phyloP scores from a whole-genome alignment of 2,888 invertebrate genomes.

The Acronicta leporina region DNA sequence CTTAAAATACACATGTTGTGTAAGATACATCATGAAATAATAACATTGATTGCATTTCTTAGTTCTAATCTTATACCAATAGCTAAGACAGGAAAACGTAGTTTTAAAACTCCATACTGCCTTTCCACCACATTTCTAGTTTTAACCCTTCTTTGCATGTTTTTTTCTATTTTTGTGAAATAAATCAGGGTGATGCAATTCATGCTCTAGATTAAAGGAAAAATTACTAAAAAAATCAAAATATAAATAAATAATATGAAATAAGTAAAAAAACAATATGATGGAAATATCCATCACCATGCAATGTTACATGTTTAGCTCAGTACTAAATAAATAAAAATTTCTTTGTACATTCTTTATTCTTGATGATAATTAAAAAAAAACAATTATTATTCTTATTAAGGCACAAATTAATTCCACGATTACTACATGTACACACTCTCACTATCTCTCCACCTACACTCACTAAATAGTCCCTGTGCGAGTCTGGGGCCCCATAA shows the following conservation, averaged over 20 bases:
- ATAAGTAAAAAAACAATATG: constrained; percentile 38
- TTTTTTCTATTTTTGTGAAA: constrained; percentile 54
- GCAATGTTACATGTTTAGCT: constrained; percentile 4
- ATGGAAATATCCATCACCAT: constrained; percentile 7
- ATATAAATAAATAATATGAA: constrained; percentile 60
- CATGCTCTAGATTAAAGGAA: constrained; percentile 53
- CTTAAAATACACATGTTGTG: no score
- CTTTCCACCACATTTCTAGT: no score
- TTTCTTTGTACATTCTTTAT: background rate
- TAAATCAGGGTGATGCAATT: constrained; percentile 54
- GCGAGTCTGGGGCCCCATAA: no score
- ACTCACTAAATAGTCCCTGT: no score
- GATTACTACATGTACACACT: constrained; percentile 56
- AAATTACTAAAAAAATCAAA: constrained; percentile 36
- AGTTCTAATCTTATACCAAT: no score
- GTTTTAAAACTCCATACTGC: no score
- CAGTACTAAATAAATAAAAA: constrained; percentile 24
- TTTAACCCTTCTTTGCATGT: constrained; percentile 52
- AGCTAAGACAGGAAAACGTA: no score
- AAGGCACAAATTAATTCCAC: constrained; percentile 62
- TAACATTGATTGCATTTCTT: background rate
- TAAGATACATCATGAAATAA: no score
- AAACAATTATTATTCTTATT: constrained; percentile 60
- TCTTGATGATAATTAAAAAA: constrained; percentile 18
- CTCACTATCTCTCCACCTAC: no score